phyloP scores from a whole-genome alignment of 2,888 invertebrate genomes.

The Aromia moschata region DNA sequence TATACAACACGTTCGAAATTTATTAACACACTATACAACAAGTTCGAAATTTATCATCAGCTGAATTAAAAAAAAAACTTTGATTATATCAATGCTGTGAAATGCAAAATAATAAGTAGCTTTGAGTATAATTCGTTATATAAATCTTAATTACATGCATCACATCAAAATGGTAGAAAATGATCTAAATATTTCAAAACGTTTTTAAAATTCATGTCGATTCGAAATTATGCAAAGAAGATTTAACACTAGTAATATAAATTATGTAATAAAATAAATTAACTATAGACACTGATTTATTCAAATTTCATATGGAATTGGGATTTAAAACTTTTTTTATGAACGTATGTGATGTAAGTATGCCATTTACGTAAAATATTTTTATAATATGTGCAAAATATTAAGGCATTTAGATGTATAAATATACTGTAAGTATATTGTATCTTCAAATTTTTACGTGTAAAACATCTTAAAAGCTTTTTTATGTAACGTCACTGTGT shows the following conservation, averaged over 20 bases:
- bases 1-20: too few species aligned
- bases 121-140: too few species aligned
- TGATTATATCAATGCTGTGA: too few species aligned
- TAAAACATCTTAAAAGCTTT: conserved; percentile 17
- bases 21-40: too few species aligned
- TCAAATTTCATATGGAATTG: conserved; percentile 34
- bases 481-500: conserved; percentile 18
- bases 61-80: too few species aligned
- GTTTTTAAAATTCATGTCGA: too few species aligned
- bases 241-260: conserved; percentile 2
- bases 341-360: conserved; percentile 28
- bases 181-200: too few species aligned
- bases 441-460: conserved; percentile 6
- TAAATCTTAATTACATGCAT: too few species aligned
- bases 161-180: too few species aligned
- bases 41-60: too few species aligned
- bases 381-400: conserved; percentile 40
- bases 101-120: too few species aligned
- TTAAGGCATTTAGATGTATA: conserved; percentile 18
- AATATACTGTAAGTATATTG: neutral
- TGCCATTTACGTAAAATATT: conserved; percentile 40
- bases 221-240: too few species aligned
- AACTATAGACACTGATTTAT: conserved; percentile 13
- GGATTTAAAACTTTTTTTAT: conserved; percentile 25
- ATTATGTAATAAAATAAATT: conserved; percentile 16